Conservation (phyloP, 2,113 vertebrate genomes). For the Callochromis pleurospilus region DNA sequence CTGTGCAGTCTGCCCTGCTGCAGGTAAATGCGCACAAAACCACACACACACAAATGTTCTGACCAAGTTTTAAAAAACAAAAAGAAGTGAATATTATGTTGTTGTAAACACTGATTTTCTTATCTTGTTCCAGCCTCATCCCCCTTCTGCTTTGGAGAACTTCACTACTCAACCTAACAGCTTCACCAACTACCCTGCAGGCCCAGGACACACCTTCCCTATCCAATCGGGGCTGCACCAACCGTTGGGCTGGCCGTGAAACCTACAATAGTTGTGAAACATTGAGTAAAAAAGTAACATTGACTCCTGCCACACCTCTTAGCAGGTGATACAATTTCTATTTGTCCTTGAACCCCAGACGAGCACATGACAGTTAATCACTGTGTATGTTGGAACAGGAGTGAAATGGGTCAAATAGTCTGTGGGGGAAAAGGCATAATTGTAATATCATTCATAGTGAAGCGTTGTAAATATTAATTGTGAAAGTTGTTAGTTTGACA, state of each 20-base stretch:
- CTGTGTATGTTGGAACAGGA: not conserved
- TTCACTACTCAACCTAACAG: constrained; percentile 86
- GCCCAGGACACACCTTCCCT: constrained; percentile 85
- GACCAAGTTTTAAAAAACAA: not conserved
- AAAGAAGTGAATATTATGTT: not conserved
- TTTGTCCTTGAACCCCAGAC: not conserved
- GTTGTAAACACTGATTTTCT: not conserved
- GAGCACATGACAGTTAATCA: not conserved
- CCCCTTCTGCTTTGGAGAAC: constrained; percentile 83
- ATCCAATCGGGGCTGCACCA: constrained; percentile 88
- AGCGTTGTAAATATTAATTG: constrained; percentile 30
- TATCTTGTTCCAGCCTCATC: constrained; percentile 76
- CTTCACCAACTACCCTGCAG: constrained; percentile 82
- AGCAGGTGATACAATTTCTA: not conserved
- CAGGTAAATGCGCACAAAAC: constrained; percentile 73
- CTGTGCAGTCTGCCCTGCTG: constrained; percentile 84
- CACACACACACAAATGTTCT: not conserved
- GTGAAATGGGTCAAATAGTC: not conserved
- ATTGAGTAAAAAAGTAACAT: not conserved
- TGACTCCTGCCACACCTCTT: not conserved
- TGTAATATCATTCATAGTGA: not conserved
- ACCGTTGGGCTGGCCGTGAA: constrained; percentile 92
- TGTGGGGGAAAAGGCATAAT: not conserved
- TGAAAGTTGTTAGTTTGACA: constrained; percentile 8
- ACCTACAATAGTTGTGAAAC: not conserved